Percentiles rank a stretch among this genome's conserved stretches.
These are phyloP conservation scores for Halcyon malimbica DNA, from an alignment of 2,113 vertebrate genomes.

Conservation along the genomic window DNA sequence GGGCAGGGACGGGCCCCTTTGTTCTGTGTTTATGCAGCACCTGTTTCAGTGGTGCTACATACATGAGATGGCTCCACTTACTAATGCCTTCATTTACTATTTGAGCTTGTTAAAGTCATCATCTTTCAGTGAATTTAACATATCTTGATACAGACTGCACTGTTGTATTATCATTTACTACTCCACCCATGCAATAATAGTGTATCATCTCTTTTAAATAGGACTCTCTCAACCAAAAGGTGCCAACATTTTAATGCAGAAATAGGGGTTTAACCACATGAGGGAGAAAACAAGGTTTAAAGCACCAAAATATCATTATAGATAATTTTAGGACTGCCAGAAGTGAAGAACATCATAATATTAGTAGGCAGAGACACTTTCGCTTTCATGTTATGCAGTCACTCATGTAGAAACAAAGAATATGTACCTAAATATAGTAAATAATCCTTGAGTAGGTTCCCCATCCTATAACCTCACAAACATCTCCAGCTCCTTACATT, in stretches of 20 bases:
- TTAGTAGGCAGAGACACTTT: background rate
- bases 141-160: background rate
- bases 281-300: background rate
- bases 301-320: background rate
- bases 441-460: background rate
- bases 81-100: background rate
- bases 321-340: slow-evolving; percentile 5
- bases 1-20: background rate
- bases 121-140: background rate
- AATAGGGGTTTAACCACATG: background rate
- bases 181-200: background rate
- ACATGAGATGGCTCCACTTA: background rate
- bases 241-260: background rate
- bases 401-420: background rate
- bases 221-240: background rate
- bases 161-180: background rate
- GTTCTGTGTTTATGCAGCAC: background rate
- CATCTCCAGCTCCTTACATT: background rate
- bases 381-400: background rate
- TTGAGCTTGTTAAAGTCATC: background rate
- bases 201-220: background rate
- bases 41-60: background rate
- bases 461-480: background rate
- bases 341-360: background rate
- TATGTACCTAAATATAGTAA: slow-evolving; percentile 27